phyloP scores from a whole-genome alignment of 2,113 vertebrate species.

The Pseudonaja textilis region DNA sequence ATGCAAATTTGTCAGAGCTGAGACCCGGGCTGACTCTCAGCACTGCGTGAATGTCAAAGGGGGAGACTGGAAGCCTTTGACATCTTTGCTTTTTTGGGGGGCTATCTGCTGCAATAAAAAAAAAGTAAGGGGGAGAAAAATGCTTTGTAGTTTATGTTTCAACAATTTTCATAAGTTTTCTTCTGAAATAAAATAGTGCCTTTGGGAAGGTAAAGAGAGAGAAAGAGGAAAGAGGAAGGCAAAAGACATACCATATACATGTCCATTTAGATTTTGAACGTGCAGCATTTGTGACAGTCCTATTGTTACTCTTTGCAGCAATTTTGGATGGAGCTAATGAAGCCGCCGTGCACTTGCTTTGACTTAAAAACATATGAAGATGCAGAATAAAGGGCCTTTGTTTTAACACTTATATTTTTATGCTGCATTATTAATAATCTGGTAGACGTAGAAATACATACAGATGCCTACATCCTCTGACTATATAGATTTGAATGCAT shows the following conservation, averaged over 20 bases:
- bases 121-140: conserved; percentile 49
- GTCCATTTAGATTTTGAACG: conserved; percentile 40
- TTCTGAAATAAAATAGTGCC: conserved; percentile 77
- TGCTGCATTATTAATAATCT: conserved; percentile 25
- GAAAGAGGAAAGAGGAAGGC: conserved; percentile 55
- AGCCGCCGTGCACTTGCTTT: neutral
- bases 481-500: conserved; percentile 2
- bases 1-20: conserved; percentile 94
- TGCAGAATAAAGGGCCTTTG: conserved; percentile 6
- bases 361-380: conserved; percentile 21
- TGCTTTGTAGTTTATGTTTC: conserved; percentile 78
- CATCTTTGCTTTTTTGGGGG: conserved; percentile 80
- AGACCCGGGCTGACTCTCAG: conserved; percentile 89
- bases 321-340: conserved; percentile 50
- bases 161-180: conserved; percentile 84
- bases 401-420: neutral
- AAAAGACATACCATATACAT: conserved; percentile 51
- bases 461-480: neutral
- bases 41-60: conserved; percentile 88
- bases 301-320: conserved; percentile 30
- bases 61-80: conserved; percentile 83
- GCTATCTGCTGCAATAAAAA: conserved; percentile 72
- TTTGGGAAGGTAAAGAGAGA: conserved; percentile 70
- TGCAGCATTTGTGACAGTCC: neutral
- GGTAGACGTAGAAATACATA: neutral